Evolutionary conservation across 2,888 invertebrate species (phyloP).

Genomic region (Tipula confusa): DNA sequence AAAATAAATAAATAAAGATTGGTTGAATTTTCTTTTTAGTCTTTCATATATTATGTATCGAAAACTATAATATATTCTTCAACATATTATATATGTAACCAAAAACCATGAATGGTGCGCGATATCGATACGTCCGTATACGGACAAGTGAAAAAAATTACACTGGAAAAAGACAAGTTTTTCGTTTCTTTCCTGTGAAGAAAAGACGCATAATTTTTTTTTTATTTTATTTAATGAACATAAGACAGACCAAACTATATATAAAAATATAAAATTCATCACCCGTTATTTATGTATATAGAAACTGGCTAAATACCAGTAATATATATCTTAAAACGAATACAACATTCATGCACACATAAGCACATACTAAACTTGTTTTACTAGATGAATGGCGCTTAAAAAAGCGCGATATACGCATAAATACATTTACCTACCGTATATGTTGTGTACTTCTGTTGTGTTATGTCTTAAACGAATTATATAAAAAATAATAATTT

Average conservation of each 20-base stretch:
- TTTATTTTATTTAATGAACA: not conserved
- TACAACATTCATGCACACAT: not conserved
- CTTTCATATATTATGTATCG: not conserved
- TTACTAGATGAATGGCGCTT: constrained; percentile 9
- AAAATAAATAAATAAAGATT: not conserved
- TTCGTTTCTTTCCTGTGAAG: not conserved
- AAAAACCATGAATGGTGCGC: not conserved
- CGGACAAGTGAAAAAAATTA: not conserved
- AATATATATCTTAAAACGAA: not conserved
- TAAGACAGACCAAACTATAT: not conserved
- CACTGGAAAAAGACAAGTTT: not conserved
- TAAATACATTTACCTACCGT: not conserved
- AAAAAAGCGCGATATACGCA: not conserved
- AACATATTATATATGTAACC: too few relatives aligned
- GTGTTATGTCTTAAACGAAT: not conserved
- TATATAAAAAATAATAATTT: not conserved
- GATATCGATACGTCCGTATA: not conserved
- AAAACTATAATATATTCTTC: not conserved
- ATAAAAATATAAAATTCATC: not conserved
- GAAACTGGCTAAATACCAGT: not conserved
- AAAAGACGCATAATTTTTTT: not conserved
- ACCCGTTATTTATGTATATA: not conserved
- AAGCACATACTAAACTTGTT: not conserved
- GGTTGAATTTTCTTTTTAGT: not conserved
- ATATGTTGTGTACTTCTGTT: not conserved